These are phyloP conservation scores for Neoarius graeffei DNA, from an alignment of 2,113 vertebrate genomes.

Conservation along the genomic window DNA sequence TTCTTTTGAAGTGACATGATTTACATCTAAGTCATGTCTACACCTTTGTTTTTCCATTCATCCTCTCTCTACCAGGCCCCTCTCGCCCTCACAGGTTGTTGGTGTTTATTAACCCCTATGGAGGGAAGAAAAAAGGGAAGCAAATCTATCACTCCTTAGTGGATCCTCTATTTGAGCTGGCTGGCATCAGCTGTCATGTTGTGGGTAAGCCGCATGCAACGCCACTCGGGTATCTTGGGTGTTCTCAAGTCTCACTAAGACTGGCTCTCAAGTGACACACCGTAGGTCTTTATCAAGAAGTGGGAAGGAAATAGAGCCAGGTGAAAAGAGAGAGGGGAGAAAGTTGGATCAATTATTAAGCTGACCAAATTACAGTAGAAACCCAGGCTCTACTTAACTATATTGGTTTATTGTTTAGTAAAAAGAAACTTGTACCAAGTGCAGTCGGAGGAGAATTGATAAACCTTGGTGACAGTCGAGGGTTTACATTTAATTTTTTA, in stretches of 20 bases:
- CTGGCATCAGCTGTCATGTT: slow-evolving; percentile 77
- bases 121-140: slow-evolving; percentile 74
- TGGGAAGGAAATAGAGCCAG: background rate
- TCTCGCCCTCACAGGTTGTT: slow-evolving; percentile 73
- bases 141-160: slow-evolving; percentile 75
- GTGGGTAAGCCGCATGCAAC: slow-evolving; percentile 68
- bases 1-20: background rate
- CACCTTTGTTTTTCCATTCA: slow-evolving; percentile 8
- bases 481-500: background rate
- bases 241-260: slow-evolving; percentile 41
- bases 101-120: slow-evolving; percentile 81
- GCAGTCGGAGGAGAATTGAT: background rate
- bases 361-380: background rate
- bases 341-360: slow-evolving; percentile 3
- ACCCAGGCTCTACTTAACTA: background rate
- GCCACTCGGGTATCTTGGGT: slow-evolving; percentile 33
- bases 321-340: slow-evolving; percentile 25
- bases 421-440: background rate
- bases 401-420: background rate
- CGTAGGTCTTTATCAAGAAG: slow-evolving; percentile 38
- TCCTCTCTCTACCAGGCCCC: slow-evolving; percentile 55
- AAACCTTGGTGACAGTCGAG: background rate
- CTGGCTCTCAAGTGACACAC: slow-evolving; percentile 44
- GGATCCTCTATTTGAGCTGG: slow-evolving; percentile 78
- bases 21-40: background rate